phyloP scores from a whole-genome alignment of 2,888 invertebrate genomes.

The Dicyrtomina minuta region DNA sequence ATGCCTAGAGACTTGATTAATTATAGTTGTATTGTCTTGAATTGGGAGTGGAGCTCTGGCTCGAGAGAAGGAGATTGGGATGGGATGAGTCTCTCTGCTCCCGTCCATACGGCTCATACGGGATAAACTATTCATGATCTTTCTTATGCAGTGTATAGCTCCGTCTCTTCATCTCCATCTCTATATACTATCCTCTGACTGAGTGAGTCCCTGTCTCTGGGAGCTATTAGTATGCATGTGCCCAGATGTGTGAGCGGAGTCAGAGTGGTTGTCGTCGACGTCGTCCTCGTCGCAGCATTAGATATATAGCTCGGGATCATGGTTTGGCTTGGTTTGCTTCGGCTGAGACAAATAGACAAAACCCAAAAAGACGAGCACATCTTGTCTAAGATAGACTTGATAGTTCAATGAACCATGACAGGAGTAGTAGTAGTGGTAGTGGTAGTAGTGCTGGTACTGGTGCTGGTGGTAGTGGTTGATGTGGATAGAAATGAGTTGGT shows the following conservation, averaged over 20 bases:
- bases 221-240: not conserved
- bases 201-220: too few species aligned
- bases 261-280: not conserved
- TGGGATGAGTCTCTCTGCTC: not conserved
- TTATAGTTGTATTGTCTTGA: slow-evolving; percentile 31
- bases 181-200: too few species aligned
- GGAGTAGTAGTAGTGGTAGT: slow-evolving; percentile 30
- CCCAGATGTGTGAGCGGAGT: slow-evolving; percentile 21
- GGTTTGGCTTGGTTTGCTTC: slow-evolving; percentile 7
- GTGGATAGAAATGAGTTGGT: slow-evolving; percentile 29
- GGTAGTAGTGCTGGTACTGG: slow-evolving; percentile 20
- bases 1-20: slow-evolving; percentile 27
- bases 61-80: not conserved
- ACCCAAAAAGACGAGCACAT: slow-evolving; percentile 23
- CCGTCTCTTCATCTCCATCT: too few species aligned
- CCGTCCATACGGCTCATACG: not conserved
- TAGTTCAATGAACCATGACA: slow-evolving; percentile 53
- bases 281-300: too few species aligned
- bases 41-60: slow-evolving; percentile 14
- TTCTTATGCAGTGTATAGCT: too few species aligned
- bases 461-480: too few species aligned
- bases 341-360: slow-evolving; percentile 30
- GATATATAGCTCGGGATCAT: not conserved
- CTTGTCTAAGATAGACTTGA: slow-evolving; percentile 34
- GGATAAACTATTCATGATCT: too few species aligned